These are phyloP conservation scores for Brachymystax lenok DNA, from an alignment of 2,797 vertebrate species.

Conservation along the genomic window DNA sequence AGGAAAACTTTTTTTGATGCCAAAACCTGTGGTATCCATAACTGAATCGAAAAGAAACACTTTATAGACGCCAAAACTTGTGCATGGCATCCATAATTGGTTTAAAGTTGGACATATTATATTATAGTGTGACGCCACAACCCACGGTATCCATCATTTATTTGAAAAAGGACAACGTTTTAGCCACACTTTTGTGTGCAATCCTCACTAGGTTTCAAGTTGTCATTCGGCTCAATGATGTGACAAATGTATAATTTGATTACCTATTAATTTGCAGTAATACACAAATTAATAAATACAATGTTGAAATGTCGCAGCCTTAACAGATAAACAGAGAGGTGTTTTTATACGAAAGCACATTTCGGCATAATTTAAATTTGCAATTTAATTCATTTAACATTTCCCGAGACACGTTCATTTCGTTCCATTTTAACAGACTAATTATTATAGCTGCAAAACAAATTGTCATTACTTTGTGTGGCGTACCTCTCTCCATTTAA, in stretches of 20 bases:
- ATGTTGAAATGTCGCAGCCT: conserved; percentile 31
- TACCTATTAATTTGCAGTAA: conserved; percentile 2
- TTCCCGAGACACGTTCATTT: conserved; percentile 57
- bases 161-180: too few species aligned
- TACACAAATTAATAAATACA: conserved; percentile 18
- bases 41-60: too few species aligned
- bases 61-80: neutral
- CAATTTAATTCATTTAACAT: conserved; percentile 68
- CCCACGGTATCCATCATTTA: too few species aligned
- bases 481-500: conserved; percentile 51
- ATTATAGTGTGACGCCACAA: too few species aligned
- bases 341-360: conserved; percentile 4
- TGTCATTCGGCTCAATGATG: too few species aligned
- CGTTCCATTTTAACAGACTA: conserved; percentile 69
- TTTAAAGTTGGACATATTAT: too few species aligned
- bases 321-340: conserved; percentile 33
- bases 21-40: neutral
- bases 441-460: conserved; percentile 65
- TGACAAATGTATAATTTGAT: neutral
- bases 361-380: conserved; percentile 59
- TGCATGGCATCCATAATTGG: neutral
- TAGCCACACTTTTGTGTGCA: too few species aligned
- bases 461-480: conserved; percentile 64
- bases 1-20: too few species aligned
- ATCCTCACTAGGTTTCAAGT: too few species aligned